A percentile compares a stretch with the other conserved stretches of the same genome.
phyloP scores from a whole-genome alignment of 2,888 invertebrate species.

The Globia sparganii region DNA sequence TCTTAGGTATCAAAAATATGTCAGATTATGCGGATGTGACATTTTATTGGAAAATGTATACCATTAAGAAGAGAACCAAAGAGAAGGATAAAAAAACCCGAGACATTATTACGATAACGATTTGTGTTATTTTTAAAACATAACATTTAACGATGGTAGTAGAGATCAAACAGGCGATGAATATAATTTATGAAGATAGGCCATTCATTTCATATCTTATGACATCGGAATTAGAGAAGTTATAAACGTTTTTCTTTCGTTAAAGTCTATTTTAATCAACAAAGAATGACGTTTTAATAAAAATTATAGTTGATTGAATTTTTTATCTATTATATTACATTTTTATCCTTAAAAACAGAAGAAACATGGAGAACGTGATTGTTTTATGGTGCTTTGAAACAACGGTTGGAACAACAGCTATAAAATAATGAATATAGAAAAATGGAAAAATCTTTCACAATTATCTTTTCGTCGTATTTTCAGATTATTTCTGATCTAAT shows the following conservation, averaged over 20 bases:
- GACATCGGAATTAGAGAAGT: slow-evolving; percentile 26
- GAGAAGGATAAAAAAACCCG: background rate
- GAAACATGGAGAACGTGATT: too few species aligned
- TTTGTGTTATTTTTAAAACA: slow-evolving; percentile 27
- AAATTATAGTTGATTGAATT: background rate
- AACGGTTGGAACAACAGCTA: background rate
- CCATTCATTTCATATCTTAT: slow-evolving; percentile 46
- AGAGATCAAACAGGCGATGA: slow-evolving; percentile 30
- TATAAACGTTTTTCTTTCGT: background rate
- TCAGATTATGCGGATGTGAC: background rate
- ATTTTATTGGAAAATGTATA: too few species aligned
- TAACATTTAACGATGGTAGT: slow-evolving; percentile 23
- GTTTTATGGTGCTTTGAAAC: background rate
- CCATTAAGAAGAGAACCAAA: too few species aligned
- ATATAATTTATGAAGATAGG: slow-evolving; percentile 36
- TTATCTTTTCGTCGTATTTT: background rate
- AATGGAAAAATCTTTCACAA: rapidly evolving
- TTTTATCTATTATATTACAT: background rate
- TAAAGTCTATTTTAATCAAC: slow-evolving; percentile 10
- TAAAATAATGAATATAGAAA: background rate
- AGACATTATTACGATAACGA: slow-evolving; percentile 1
- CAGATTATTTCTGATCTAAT: background rate
- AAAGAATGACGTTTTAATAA: background rate
- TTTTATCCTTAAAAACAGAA: too few species aligned
- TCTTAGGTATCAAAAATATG: background rate